These are phyloP conservation scores for Ptychobarbus kaznakovi DNA, from an alignment of 2,797 vertebrate genomes.

Conservation along the genomic window DNA sequence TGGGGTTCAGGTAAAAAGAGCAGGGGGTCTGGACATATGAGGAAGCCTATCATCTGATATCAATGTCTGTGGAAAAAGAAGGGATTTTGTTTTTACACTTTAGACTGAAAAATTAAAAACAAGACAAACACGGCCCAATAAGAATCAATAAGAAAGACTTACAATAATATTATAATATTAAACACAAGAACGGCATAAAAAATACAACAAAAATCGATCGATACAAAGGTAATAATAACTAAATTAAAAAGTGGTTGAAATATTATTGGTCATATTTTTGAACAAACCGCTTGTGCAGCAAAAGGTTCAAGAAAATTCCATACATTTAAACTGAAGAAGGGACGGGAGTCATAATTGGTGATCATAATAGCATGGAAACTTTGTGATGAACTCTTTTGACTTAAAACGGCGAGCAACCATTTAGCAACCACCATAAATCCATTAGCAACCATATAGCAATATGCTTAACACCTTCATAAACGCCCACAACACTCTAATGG, in stretches of 20 bases:
- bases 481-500: background rate
- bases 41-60: slow-evolving; percentile 49
- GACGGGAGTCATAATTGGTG: background rate
- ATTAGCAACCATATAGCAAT: background rate
- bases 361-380: background rate
- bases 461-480: background rate
- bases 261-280: background rate
- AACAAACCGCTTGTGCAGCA: background rate
- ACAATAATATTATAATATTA: background rate
- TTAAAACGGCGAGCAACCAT: background rate
- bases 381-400: background rate
- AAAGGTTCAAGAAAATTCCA: background rate
- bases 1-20: slow-evolving; percentile 43
- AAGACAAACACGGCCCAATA: background rate
- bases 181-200: background rate
- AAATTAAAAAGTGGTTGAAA: background rate
- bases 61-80: slow-evolving; percentile 29
- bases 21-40: slow-evolving; percentile 29
- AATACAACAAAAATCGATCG: background rate
- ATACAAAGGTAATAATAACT: background rate
- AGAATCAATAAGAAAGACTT: background rate
- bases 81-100: background rate
- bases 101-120: background rate
- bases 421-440: background rate
- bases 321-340: background rate